A percentile compares a stretch with the other conserved stretches of the same genome.
Evolutionary conservation across 2,113 vertebrate genomes (phyloP).

Genomic region (Garra rufa): DNA sequence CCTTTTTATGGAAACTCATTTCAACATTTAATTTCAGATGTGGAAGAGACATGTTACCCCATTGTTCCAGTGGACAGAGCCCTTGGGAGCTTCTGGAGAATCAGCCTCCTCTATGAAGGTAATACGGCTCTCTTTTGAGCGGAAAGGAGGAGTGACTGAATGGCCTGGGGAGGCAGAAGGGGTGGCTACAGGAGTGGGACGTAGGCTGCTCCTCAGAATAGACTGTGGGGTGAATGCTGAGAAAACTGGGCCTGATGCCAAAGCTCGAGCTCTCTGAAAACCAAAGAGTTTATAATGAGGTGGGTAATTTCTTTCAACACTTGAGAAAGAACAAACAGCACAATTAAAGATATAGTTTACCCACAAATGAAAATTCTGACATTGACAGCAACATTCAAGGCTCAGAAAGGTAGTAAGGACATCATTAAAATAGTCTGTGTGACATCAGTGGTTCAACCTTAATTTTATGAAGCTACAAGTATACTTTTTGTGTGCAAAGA

Average conservation of each 20-base stretch:
- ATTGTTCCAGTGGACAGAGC: slow-evolving; percentile 70
- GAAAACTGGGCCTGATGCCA: slow-evolving; percentile 82
- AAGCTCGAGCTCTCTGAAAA: slow-evolving; percentile 84
- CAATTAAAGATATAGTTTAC: neutral
- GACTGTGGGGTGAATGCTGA: slow-evolving; percentile 89
- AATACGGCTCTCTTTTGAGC: slow-evolving; percentile 86
- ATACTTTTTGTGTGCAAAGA: too few species aligned
- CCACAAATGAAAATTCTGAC: too few species aligned
- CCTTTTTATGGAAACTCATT: neutral
- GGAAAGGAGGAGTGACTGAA: slow-evolving; percentile 85
- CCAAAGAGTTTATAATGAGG: neutral
- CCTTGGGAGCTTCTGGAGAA: slow-evolving; percentile 65
- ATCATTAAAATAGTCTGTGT: too few species aligned
- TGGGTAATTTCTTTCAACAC: neutral
- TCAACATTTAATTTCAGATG: neutral
- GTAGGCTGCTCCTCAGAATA: slow-evolving; percentile 88
- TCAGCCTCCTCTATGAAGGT: slow-evolving; percentile 83
- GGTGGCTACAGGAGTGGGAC: slow-evolving; percentile 85
- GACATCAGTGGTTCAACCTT: too few species aligned
- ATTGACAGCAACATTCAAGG: too few species aligned
- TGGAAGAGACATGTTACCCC: slow-evolving; percentile 72
- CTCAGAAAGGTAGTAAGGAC: too few species aligned
- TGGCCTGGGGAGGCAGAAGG: slow-evolving; percentile 87
- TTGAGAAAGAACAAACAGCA: neutral
- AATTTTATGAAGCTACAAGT: too few species aligned